Conservation (phyloP, 2,797 vertebrate genomes). For the Cyclura pinguis region DNA sequence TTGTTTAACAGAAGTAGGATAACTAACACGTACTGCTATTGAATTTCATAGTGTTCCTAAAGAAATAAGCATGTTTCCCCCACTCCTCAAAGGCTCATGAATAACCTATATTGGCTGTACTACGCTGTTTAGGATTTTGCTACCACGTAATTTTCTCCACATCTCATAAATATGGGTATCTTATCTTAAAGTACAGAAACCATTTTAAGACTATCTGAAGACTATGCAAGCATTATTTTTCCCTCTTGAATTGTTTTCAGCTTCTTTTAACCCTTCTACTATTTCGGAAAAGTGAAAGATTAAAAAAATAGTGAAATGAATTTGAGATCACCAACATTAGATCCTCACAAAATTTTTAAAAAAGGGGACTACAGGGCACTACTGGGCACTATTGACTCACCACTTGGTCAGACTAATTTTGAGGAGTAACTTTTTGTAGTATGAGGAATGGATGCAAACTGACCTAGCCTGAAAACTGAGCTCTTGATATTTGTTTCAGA, state of each 20-base stretch:
- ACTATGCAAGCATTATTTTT: neutral
- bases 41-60: constrained; percentile 18
- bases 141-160: neutral
- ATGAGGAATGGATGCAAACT: too few relatives aligned
- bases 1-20: constrained; percentile 32
- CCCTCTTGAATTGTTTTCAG: neutral
- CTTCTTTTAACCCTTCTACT: too few relatives aligned
- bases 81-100: neutral
- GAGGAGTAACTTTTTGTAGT: neutral
- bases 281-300: neutral
- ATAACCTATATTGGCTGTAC: neutral
- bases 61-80: neutral
- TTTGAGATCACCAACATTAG: neutral
- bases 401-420: neutral
- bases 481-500: neutral
- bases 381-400: neutral
- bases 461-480: neutral
- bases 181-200: constrained; percentile 26
- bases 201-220: neutral
- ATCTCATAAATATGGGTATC: neutral
- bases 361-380: neutral
- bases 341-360: neutral
- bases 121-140: neutral
- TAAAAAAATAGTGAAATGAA: neutral
- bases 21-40: constrained; percentile 3